Conservation (phyloP, 2,113 vertebrate species). For the Xiphophorus hellerii region DNA sequence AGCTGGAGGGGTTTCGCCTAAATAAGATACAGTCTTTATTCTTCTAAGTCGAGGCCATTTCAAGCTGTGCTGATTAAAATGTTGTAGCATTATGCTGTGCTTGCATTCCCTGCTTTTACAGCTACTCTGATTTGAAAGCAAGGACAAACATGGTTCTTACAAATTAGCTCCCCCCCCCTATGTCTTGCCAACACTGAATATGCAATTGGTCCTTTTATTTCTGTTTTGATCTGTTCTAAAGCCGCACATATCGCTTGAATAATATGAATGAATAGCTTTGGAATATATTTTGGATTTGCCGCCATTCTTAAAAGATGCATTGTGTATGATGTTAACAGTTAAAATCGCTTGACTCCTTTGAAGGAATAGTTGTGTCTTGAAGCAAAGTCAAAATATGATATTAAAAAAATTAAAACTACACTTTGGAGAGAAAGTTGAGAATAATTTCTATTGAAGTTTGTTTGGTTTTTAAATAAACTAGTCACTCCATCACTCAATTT, state of each 20-base stretch:
- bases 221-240: slow-evolving; percentile 56
- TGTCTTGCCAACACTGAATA: slow-evolving; percentile 33
- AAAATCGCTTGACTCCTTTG: too few species aligned
- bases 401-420: too few species aligned
- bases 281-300: slow-evolving; percentile 1
- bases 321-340: neutral
- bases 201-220: slow-evolving; percentile 41
- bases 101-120: slow-evolving; percentile 43
- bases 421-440: too few species aligned
- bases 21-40: slow-evolving; percentile 45
- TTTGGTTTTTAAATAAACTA: too few species aligned
- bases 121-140: slow-evolving; percentile 37
- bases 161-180: slow-evolving; percentile 18
- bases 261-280: slow-evolving; percentile 50
- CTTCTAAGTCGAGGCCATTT: slow-evolving; percentile 46
- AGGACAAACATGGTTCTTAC: slow-evolving; percentile 31
- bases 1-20: slow-evolving; percentile 40
- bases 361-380: too few species aligned
- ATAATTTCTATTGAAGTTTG: too few species aligned
- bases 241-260: slow-evolving; percentile 33
- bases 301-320: neutral
- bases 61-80: slow-evolving; percentile 52
- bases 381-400: too few species aligned
- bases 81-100: slow-evolving; percentile 38
- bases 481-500: too few species aligned